Percentiles rank a stretch among this genome's conserved stretches.
Conservation (phyloP, 2,888 invertebrate genomes). For the Prenolepis imparis region DNA sequence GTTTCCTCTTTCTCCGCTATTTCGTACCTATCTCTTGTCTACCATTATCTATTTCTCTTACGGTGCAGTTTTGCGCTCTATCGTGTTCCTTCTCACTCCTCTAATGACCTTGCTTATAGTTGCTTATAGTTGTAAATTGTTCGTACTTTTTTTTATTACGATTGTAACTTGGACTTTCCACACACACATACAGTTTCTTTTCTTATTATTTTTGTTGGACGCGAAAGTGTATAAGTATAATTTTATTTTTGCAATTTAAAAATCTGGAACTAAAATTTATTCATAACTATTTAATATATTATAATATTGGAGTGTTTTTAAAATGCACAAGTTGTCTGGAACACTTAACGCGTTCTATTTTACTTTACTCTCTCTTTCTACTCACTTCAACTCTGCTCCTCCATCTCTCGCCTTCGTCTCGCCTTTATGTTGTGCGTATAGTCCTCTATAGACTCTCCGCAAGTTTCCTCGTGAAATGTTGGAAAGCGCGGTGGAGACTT, state of each 20-base stretch:
- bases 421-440: slow-evolving; percentile 32
- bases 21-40: slow-evolving; percentile 6
- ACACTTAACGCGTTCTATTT: slow-evolving; percentile 21
- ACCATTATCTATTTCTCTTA: slow-evolving; percentile 45
- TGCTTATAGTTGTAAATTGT: slow-evolving; percentile 1
- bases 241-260: background rate
- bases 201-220: background rate
- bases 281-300: background rate
- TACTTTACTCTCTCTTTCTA: slow-evolving; percentile 7
- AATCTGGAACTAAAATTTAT: background rate
- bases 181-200: background rate
- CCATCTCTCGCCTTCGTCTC: background rate
- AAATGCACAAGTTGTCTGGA: slow-evolving; percentile 5
- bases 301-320: slow-evolving; percentile 17
- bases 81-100: slow-evolving; percentile 12
- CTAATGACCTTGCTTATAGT: slow-evolving; percentile 20
- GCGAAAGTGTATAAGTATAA: background rate
- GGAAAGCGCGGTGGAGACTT: slow-evolving; percentile 12
- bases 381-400: slow-evolving; percentile 6
- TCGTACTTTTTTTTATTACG: background rate
- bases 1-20: slow-evolving; percentile 35
- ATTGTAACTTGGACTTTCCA: background rate
- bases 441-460: slow-evolving; percentile 19
- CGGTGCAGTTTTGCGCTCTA: slow-evolving; percentile 35
- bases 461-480: slow-evolving; percentile 26